Conservation (phyloP, 2,797 vertebrate species). For the Typhlichthys subterraneus region DNA sequence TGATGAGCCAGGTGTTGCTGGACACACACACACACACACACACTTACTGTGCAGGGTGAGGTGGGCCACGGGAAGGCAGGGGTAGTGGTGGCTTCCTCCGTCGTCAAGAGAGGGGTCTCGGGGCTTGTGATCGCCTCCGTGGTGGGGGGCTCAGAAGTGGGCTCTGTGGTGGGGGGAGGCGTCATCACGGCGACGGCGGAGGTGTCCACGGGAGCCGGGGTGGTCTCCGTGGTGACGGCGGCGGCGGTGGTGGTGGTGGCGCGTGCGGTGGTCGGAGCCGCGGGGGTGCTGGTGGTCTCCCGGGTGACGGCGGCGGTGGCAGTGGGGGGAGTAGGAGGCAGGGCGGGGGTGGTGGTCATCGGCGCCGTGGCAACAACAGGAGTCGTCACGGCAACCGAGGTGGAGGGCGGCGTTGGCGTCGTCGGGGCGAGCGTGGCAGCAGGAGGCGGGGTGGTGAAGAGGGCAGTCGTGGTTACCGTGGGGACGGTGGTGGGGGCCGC, state of each 20-base stretch:
- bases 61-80: constrained; percentile 70
- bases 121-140: constrained; percentile 54
- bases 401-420: constrained; percentile 4
- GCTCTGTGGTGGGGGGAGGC: constrained; percentile 38
- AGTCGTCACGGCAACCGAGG: not conserved
- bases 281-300: constrained; percentile 27
- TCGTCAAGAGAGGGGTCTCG: constrained; percentile 37
- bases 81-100: constrained; percentile 50
- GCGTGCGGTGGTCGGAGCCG: constrained; percentile 13
- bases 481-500: constrained; percentile 25
- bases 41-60: constrained; percentile 77
- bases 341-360: constrained; percentile 18
- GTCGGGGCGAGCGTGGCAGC: not conserved
- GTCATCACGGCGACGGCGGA: constrained; percentile 38
- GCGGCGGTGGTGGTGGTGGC: constrained; percentile 27
- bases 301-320: constrained; percentile 17
- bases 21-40: not conserved
- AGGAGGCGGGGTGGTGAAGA: constrained; percentile 33
- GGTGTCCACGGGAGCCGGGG: constrained; percentile 21
- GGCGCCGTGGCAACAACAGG: constrained; percentile 15
- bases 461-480: constrained; percentile 14
- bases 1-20: constrained; percentile 18
- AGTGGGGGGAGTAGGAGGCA: constrained; percentile 18
- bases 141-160: constrained; percentile 32
- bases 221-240: constrained; percentile 31